phyloP scores from a whole-genome alignment of 1,140 invertebrate genomes.

The Neodiprion lecontei region DNA sequence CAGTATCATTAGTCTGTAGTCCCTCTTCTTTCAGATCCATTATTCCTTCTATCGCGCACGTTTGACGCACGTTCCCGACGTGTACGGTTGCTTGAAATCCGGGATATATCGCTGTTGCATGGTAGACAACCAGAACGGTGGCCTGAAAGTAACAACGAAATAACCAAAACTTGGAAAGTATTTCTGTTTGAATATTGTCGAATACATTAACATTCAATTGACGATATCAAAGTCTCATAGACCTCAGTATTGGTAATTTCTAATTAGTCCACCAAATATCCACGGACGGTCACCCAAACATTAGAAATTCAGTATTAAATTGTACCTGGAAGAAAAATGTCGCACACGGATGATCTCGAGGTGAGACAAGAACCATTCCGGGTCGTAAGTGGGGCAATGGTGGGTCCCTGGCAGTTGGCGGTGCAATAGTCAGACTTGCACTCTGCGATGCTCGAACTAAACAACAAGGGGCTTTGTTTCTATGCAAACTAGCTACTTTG shows the following conservation, averaged over 20 bases:
- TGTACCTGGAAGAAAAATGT: conserved; percentile 81
- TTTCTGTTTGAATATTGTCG: background rate
- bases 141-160: conserved; percentile 66
- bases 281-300: no score
- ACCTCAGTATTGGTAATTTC: no score
- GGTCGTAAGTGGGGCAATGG: conserved; percentile 72
- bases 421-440: conserved; percentile 82
- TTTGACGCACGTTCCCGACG: conserved; percentile 94
- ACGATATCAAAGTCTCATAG: no score
- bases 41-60: conserved; percentile 83
- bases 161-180: conserved; percentile 39
- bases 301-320: background rate
- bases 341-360: conserved; percentile 65
- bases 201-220: no score
- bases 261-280: no score
- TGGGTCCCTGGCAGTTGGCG: conserved; percentile 58
- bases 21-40: conserved; percentile 63
- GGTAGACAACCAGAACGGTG: conserved; percentile 84
- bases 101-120: conserved; percentile 81
- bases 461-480: conserved; percentile 89
- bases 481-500: conserved; percentile 83
- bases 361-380: conserved; percentile 81
- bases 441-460: conserved; percentile 89
- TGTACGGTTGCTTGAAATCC: conserved; percentile 95
- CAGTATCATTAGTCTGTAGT: conserved; percentile 83